phyloP scores from a whole-genome alignment of 2,797 vertebrate species.

The Threskiornis aethiopicus region DNA sequence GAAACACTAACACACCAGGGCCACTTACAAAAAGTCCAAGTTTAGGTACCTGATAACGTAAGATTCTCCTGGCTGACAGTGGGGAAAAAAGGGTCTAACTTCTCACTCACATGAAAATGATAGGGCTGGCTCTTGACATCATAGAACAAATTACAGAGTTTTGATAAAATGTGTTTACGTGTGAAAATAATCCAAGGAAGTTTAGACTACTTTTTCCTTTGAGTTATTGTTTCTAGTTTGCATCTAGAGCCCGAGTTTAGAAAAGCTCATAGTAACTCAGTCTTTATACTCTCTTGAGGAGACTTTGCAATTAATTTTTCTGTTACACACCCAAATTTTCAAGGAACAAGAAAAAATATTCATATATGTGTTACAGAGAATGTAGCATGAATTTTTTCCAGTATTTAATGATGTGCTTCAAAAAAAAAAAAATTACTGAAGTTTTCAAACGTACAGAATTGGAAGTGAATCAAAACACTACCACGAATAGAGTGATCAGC shows the following conservation, averaged over 20 bases:
- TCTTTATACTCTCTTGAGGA: background rate
- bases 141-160: background rate
- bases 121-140: background rate
- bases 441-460: background rate
- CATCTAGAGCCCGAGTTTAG: background rate
- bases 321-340: background rate
- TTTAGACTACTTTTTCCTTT: background rate
- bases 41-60: background rate
- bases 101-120: background rate
- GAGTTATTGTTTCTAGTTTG: background rate
- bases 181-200: background rate
- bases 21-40: background rate
- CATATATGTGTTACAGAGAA: background rate
- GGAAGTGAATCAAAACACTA: background rate
- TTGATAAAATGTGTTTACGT: background rate
- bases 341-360: background rate
- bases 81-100: background rate
- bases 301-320: background rate
- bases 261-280: background rate
- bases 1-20: background rate
- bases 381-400: background rate
- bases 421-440: background rate
- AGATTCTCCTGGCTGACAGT: background rate
- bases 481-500: background rate
- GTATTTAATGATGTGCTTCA: background rate